Conservation (phyloP, 2,888 invertebrate genomes). For the Candidula unifasciata region DNA sequence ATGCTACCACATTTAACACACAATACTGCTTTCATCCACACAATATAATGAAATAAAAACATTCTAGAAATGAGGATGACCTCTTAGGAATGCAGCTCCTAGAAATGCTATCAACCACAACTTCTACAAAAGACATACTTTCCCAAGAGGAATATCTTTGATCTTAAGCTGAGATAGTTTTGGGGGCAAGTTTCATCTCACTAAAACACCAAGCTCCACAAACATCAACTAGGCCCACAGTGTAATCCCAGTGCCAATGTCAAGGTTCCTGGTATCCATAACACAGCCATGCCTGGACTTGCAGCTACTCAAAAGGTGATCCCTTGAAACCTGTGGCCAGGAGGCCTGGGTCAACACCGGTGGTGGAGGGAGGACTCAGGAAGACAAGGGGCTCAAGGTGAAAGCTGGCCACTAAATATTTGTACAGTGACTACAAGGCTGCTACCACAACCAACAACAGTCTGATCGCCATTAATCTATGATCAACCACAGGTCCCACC, state of each 20-base stretch:
- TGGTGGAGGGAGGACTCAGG: background rate
- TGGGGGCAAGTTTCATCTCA: too few species aligned
- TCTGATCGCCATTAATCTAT: conserved; percentile 5
- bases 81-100: too few species aligned
- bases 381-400: conserved; percentile 11
- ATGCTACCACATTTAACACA: too few species aligned
- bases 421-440: conserved; percentile 15
- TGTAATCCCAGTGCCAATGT: background rate
- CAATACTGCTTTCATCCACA: too few species aligned
- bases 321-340: background rate
- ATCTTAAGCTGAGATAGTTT: too few species aligned
- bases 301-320: background rate
- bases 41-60: too few species aligned
- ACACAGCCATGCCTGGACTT: background rate
- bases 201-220: too few species aligned
- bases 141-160: too few species aligned
- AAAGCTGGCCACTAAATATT: background rate
- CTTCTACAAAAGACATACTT: too few species aligned
- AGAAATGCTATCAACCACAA: too few species aligned
- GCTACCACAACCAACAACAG: background rate
- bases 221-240: too few species aligned
- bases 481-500: background rate
- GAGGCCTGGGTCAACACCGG: background rate
- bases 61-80: too few species aligned
- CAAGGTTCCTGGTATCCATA: background rate